Base-by-base conservation (phyloP, 1,140 invertebrate species). In the Penaeus indicus region DNA sequence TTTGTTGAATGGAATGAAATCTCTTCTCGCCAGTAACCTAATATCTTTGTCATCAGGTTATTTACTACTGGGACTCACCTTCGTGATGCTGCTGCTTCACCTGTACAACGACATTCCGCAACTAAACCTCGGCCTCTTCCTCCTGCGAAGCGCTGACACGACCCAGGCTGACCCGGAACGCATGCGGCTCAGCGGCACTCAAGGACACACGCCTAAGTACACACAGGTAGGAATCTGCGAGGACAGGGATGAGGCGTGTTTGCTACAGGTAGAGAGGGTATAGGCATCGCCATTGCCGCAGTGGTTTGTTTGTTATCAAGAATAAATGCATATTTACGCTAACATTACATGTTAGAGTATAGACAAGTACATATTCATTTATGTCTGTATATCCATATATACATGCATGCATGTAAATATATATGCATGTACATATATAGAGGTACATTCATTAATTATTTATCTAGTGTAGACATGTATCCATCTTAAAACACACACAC, bases 41-140 rank as follows among this genome's bases (percentile, higher is more conserved):
- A 4, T 77, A 13, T 47, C 47, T 4, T 89, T 90, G 91, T 82
- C 94, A 94, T 79, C 94, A 96, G 96, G 94, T 90, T 97, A 97
- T 92, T 93, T 97, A 18, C 93, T 97, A 84, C 90, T 96, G 85
- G 97, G 96, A 3, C 94, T 97, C 60, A 95, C 96, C n/a, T 96
- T 96, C 93, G 95, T 97, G 94, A 96, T 97, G 95, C 93, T 97
- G 81, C 94, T 96, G 2, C 93, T 97, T 90, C 96, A 96, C 0
- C 95, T 97, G 3, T 96, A 97, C 92, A 97, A 97, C 92, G 96
- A 97, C 92, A 97, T 97, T 89, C 97, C 96, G 18, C 96, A 97
- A 93, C 93, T 97, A 90, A 97, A 97, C 92, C 93, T 97, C 54
- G 96, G 96, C 78, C 94, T 95, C 69, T 94, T 96, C 60, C 97